Evolutionary conservation across 2,888 invertebrate species (phyloP).

Genomic region (Sepiola atlantica): DNA sequence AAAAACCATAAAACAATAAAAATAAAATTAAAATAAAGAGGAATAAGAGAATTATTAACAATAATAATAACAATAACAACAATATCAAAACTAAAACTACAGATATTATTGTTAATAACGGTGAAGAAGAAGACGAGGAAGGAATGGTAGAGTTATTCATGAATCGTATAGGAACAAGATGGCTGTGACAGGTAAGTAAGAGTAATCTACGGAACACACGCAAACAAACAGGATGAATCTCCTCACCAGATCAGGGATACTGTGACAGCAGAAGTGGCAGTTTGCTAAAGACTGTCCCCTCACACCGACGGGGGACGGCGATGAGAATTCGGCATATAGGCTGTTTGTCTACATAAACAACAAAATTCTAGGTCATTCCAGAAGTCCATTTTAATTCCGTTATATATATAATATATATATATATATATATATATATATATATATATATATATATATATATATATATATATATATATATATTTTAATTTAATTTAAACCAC

Average conservation of each 20-base stretch:
- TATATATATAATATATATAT: background rate
- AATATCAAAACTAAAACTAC: background rate
- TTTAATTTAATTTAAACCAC: too few species aligned
- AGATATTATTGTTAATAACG: background rate
- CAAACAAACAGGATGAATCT: background rate
- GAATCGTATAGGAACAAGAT: background rate
- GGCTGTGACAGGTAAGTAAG: background rate
- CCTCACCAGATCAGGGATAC: constrained; percentile 45
- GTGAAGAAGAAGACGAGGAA: background rate
- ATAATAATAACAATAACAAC: background rate
- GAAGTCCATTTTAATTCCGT: background rate
- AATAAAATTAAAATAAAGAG: background rate
- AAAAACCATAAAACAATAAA: background rate
- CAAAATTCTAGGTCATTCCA: constrained; percentile 34
- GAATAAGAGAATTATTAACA: background rate
- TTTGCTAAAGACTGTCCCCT: constrained; percentile 39
- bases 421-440: too few species aligned
- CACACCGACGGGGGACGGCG: constrained; percentile 11
- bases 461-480: too few species aligned
- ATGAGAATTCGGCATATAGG: constrained; percentile 35
- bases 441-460: too few species aligned
- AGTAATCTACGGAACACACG: background rate
- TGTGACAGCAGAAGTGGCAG: constrained; percentile 45
- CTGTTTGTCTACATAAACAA: constrained; percentile 44
- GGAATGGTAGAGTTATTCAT: background rate